Percentiles rank a stretch among this genome's conserved stretches.
These are phyloP conservation scores for Antechinus stuartii DNA, from an alignment of 2,113 vertebrate genomes.

Conservation along the genomic window DNA sequence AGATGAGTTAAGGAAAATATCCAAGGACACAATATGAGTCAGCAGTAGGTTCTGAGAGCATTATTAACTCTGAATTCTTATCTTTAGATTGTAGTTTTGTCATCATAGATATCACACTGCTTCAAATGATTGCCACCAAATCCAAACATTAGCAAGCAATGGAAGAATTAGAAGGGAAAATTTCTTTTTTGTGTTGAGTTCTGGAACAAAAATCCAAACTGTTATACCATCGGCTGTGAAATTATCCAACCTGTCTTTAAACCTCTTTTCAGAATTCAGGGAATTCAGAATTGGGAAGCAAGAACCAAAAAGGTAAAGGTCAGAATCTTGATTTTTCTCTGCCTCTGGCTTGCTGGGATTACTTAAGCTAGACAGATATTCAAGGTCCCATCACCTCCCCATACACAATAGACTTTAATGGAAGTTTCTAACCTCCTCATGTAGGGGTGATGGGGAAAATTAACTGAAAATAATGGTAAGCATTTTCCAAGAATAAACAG, in stretches of 20 bases:
- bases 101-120: background rate
- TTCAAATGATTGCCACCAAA: conserved; percentile 36
- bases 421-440: conserved; percentile 10
- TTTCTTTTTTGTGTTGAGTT: conserved; percentile 45
- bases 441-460: background rate
- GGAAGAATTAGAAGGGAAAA: conserved; percentile 25
- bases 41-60: background rate
- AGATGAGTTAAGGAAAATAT: conserved; percentile 30
- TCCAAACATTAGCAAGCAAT: conserved; percentile 28
- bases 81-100: conserved; percentile 42
- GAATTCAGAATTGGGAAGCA: background rate
- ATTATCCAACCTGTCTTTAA: background rate
- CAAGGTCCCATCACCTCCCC: background rate
- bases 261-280: conserved; percentile 6
- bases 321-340: background rate
- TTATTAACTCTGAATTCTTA: conserved; percentile 39
- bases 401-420: background rate
- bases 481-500: conserved; percentile 31
- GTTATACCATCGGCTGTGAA: conserved; percentile 27
- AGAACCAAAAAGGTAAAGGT: background rate
- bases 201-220: conserved; percentile 21
- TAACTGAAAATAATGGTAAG: conserved; percentile 37
- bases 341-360: background rate
- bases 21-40: conserved; percentile 30
- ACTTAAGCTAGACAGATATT: background rate